Percentiles rank a stretch among this genome's conserved stretches.
phyloP scores from a whole-genome alignment of 2,113 vertebrate species.

The Leptodactylus fuscus region DNA sequence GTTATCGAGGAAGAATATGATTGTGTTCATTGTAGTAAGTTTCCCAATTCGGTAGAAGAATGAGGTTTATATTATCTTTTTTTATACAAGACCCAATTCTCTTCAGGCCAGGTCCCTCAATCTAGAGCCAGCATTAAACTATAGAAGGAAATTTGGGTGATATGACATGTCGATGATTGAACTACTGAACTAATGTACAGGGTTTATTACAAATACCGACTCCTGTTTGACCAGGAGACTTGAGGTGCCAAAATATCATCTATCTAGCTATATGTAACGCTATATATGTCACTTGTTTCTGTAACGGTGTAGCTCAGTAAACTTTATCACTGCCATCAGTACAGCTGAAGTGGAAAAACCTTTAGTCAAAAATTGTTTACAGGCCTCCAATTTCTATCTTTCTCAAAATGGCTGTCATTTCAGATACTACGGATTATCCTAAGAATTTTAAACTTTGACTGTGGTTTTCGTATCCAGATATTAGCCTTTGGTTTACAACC shows the following conservation, averaged over 20 bases:
- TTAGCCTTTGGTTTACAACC: slow-evolving; percentile 77
- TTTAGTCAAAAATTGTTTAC: slow-evolving; percentile 75
- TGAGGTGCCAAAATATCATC: slow-evolving; percentile 77
- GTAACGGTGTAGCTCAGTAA: slow-evolving; percentile 75
- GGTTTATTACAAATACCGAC: slow-evolving; percentile 65
- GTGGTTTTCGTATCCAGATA: slow-evolving; percentile 82
- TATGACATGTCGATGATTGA: background rate
- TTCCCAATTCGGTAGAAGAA: no score
- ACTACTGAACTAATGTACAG: slow-evolving; percentile 67
- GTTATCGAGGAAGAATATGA: background rate
- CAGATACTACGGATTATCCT: slow-evolving; percentile 77
- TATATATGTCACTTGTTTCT: slow-evolving; percentile 71
- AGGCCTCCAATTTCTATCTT: slow-evolving; percentile 82
- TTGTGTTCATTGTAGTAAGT: background rate
- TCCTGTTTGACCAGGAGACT: slow-evolving; percentile 73
- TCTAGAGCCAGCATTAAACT: background rate
- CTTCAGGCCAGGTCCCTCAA: background rate
- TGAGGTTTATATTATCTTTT: no score
- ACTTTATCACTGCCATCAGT: slow-evolving; percentile 73
- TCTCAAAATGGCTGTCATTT: slow-evolving; percentile 78
- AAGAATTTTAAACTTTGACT: slow-evolving; percentile 80
- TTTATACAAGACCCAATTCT: background rate
- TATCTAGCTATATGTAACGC: slow-evolving; percentile 70
- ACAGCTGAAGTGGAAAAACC: slow-evolving; percentile 73
- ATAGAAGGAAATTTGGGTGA: background rate